phyloP scores from a whole-genome alignment of 2,113 vertebrate species.

The Callocephalon fimbriatum region DNA sequence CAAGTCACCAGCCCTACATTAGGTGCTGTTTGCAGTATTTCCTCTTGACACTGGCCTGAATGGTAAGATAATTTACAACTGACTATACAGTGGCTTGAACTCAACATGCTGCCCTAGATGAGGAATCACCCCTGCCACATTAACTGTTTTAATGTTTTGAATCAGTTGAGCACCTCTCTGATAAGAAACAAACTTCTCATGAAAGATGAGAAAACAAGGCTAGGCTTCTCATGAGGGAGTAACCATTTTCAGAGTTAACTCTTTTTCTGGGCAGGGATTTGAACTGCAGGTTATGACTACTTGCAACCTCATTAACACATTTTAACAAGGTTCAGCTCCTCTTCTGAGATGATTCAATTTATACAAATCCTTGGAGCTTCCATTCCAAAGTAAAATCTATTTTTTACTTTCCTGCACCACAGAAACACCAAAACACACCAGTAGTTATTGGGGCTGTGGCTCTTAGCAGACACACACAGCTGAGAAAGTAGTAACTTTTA shows the following conservation, averaged over 20 bases:
- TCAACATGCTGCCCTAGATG: not conserved
- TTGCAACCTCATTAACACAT: not conserved
- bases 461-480: not conserved
- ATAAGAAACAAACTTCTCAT: not conserved
- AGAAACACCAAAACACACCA: not conserved
- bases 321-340: not conserved
- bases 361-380: not conserved
- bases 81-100: not conserved
- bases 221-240: not conserved
- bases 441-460: not conserved
- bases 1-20: not conserved
- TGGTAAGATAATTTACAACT: not conserved
- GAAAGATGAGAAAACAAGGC: not conserved
- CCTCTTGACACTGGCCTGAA: not conserved
- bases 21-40: not conserved
- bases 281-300: not conserved
- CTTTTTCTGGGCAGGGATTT: not conserved
- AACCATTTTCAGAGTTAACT: not conserved
- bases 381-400: not conserved
- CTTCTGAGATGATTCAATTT: not conserved
- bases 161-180: not conserved
- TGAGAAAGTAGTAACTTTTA: not conserved
- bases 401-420: not conserved
- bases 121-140: not conserved
- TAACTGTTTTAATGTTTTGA: not conserved